These are phyloP conservation scores for Psilanteris sp. DNA, from an alignment of 1,140 invertebrate species.

Conservation along the genomic window DNA sequence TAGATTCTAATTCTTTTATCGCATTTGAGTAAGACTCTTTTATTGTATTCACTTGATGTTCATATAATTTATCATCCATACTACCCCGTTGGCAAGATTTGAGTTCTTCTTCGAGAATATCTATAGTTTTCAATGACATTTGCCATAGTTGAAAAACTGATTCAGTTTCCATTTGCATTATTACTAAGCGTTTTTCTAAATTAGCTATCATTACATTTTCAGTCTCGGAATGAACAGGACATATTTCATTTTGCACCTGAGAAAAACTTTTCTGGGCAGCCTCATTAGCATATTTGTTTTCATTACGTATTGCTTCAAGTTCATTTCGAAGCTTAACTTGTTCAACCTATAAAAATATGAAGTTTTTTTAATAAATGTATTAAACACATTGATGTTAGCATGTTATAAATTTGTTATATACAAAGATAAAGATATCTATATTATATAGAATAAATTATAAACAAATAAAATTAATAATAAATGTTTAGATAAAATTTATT, in stretches of 20 bases:
- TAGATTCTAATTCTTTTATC: slow-evolving; percentile 74
- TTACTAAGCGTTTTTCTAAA: slow-evolving; percentile 71
- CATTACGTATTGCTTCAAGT: slow-evolving; percentile 62
- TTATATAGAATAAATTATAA: too few species aligned
- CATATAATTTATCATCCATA: slow-evolving; percentile 65
- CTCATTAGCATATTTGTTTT: slow-evolving; percentile 64
- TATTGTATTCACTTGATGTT: slow-evolving; percentile 70
- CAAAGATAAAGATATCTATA: too few species aligned
- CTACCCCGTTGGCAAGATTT: slow-evolving; percentile 76
- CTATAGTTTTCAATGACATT: slow-evolving; percentile 81
- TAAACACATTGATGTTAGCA: too few species aligned
- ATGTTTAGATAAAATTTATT: too few species aligned
- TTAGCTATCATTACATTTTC: slow-evolving; percentile 66
- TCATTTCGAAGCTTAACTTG: slow-evolving; percentile 69
- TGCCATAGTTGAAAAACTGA: slow-evolving; percentile 82
- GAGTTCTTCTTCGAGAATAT: slow-evolving; percentile 81
- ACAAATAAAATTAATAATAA: too few species aligned
- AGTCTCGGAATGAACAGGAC: slow-evolving; percentile 31
- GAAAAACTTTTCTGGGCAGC: slow-evolving; percentile 59
- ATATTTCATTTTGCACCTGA: slow-evolving; percentile 61
- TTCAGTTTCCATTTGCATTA: slow-evolving; percentile 80
- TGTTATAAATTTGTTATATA: too few species aligned
- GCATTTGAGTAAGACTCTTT: slow-evolving; percentile 77
- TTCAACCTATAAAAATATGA: slow-evolving; percentile 63
- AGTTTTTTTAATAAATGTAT: neutral